Conservation (phyloP, 2,797 vertebrate genomes). For the Lacerta viridis region DNA sequence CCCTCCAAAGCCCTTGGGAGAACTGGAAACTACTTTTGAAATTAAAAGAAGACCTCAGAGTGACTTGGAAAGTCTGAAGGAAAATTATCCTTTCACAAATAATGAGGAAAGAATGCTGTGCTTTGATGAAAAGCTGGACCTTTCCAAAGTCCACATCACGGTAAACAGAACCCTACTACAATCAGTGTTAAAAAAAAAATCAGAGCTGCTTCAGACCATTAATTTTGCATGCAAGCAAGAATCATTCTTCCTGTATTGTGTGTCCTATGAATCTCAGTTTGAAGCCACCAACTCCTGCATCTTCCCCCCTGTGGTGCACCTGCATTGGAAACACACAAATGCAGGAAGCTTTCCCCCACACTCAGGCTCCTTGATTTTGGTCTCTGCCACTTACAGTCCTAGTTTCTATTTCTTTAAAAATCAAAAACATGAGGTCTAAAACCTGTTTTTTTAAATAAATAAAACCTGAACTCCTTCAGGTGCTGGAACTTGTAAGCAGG, state of each 20-base stretch:
- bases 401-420: background rate
- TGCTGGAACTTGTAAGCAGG: background rate
- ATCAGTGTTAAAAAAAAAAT: background rate
- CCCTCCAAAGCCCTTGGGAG: constrained; percentile 54
- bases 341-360: background rate
- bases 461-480: background rate
- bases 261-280: background rate
- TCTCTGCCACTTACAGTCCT: no score
- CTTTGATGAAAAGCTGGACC: constrained; percentile 69
- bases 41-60: constrained; percentile 48
- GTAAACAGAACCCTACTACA: constrained; percentile 60
- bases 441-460: background rate
- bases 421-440: background rate
- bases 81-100: constrained; percentile 66
- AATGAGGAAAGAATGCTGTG: constrained; percentile 52
- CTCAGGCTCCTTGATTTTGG: background rate
- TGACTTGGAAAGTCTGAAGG: constrained; percentile 73
- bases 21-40: constrained; percentile 60
- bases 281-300: no score
- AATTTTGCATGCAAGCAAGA: background rate
- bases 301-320: background rate
- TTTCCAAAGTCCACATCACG: constrained; percentile 70
- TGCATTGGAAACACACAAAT: background rate
- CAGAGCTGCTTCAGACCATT: background rate
- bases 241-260: background rate